Conservation (phyloP, 2,888 invertebrate genomes). For the Dasypogon diadema region DNA sequence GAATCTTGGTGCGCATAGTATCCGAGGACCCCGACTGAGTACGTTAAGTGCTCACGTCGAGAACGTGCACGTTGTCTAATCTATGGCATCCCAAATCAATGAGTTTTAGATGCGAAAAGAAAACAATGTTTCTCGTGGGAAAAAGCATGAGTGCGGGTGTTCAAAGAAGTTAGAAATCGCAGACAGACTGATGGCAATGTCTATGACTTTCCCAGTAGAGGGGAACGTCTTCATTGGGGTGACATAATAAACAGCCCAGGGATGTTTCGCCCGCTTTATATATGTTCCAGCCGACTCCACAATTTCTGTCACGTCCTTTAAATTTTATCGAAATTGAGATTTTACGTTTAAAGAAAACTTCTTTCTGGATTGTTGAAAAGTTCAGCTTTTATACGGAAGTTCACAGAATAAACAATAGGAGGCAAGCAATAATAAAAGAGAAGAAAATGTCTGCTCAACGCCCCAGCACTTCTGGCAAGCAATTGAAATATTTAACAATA, state of each 20-base stretch:
- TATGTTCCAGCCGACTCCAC: not conserved
- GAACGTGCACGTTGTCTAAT: constrained; percentile 16
- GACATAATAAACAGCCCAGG: constrained; percentile 6
- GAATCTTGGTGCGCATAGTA: too few relatives aligned
- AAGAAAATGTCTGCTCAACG: too few relatives aligned
- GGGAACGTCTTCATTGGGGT: too few relatives aligned
- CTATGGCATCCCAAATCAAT: constrained; percentile 11
- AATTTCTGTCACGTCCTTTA: constrained; percentile 2
- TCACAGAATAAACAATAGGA: not conserved
- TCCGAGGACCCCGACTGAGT: too few relatives aligned
- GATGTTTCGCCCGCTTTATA: not conserved
- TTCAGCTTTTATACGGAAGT: not conserved
- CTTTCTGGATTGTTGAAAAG: not conserved
- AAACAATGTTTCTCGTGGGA: not conserved
- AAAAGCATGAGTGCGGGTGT: not conserved
- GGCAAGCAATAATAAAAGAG: not conserved
- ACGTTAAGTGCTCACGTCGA: constrained; percentile 26
- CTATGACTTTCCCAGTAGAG: not conserved
- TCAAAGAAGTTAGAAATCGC: not conserved
- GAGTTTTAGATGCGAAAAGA: constrained; percentile 13
- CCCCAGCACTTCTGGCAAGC: too few relatives aligned
- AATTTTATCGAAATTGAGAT: constrained; percentile 26
- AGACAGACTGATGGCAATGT: not conserved
- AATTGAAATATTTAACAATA: too few relatives aligned
- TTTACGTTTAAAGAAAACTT: not conserved